These are phyloP conservation scores for Battus philenor DNA, from an alignment of 1,140 invertebrate species.

Conservation along the genomic window DNA sequence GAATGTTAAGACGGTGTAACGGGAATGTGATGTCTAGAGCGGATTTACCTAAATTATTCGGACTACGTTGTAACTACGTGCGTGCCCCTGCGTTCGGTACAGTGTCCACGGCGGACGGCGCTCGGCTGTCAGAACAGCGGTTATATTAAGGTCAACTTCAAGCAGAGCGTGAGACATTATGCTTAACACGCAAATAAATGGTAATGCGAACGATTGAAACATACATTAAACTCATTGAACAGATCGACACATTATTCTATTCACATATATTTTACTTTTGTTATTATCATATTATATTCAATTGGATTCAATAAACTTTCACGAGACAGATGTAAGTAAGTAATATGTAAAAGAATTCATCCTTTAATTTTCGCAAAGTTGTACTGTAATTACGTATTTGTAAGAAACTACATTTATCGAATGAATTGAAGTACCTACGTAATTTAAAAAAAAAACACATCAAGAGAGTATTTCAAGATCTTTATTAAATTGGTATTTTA, in stretches of 20 bases:
- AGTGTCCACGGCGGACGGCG: constrained; percentile 22
- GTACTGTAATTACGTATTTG: no score
- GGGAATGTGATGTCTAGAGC: constrained; percentile 54
- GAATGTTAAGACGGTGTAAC: constrained; percentile 62
- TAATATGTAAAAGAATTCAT: no score
- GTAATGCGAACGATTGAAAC: constrained; percentile 12
- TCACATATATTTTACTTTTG: constrained; percentile 11
- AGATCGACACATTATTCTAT: constrained; percentile 9
- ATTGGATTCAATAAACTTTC: no score
- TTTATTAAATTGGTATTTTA: constrained; percentile 5
- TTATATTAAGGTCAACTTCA: constrained; percentile 21
- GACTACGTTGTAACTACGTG: constrained; percentile 52
- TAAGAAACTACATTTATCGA: no score
- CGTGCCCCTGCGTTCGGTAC: constrained; percentile 33
- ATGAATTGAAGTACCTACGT: no score
- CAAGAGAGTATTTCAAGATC: no score
- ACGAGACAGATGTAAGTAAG: no score
- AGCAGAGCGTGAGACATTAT: constrained; percentile 38
- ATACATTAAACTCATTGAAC: constrained; percentile 11
- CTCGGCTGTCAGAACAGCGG: constrained; percentile 13
- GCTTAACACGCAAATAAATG: constrained; percentile 16
- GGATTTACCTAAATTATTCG: constrained; percentile 70
- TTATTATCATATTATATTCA: no score
- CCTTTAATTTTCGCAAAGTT: no score
- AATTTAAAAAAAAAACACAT: no score